Evolutionary conservation across 2,888 invertebrate genomes (phyloP).

Genomic region (Tethea ocularis): DNA sequence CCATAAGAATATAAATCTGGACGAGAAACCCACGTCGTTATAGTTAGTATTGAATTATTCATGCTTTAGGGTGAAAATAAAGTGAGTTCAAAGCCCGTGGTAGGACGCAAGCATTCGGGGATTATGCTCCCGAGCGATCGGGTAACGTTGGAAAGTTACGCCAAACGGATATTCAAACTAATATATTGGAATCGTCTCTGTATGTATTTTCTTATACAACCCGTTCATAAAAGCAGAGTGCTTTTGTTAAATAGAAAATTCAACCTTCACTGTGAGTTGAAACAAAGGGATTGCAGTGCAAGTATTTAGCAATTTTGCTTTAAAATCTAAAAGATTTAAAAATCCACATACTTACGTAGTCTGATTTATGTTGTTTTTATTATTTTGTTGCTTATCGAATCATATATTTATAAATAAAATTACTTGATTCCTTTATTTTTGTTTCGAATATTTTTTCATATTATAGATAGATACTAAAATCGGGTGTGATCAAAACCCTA

Average conservation of each 20-base stretch:
- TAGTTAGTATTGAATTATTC: constrained; percentile 9
- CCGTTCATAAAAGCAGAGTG: constrained; percentile 26
- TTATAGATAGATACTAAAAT: background rate
- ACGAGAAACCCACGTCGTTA: background rate
- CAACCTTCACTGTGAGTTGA: background rate
- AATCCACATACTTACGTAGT: background rate
- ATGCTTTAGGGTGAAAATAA: constrained; percentile 11
- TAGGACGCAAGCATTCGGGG: constrained; percentile 14
- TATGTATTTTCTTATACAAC: constrained; percentile 10
- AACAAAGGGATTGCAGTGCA: background rate
- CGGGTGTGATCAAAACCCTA: background rate
- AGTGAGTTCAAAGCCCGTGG: constrained; percentile 12
- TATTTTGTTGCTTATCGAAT: no score
- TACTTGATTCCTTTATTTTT: no score
- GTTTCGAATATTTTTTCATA: no score
- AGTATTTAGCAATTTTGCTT: background rate
- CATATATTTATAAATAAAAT: no score
- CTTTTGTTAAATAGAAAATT: constrained; percentile 13
- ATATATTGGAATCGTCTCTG: constrained; percentile 15
- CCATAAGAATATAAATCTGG: constrained; percentile 7
- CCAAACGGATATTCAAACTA: constrained; percentile 30
- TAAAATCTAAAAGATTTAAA: background rate
- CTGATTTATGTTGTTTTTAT: no score
- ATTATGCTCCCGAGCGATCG: constrained; percentile 13
- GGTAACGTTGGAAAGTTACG: constrained; percentile 20